These are phyloP conservation scores for Eupristina koningsbergeri DNA, from an alignment of 1,140 invertebrate genomes.

Conservation along the genomic window DNA sequence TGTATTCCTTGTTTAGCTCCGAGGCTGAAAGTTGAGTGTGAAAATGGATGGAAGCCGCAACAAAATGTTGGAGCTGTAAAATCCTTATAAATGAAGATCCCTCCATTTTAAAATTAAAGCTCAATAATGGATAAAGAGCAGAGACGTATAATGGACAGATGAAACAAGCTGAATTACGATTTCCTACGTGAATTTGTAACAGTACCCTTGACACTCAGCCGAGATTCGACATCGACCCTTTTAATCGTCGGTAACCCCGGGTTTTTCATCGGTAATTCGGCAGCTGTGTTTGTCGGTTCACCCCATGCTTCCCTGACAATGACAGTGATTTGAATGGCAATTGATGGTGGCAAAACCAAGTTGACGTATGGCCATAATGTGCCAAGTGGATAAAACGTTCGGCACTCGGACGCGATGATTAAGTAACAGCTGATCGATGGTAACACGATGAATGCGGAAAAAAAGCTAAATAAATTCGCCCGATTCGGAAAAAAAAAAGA, in stretches of 20 bases:
- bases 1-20: no score
- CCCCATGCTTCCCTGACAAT: conserved; percentile 24
- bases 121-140: neutral
- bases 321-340: conserved; percentile 65
- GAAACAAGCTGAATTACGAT: neutral
- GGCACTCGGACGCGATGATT: conserved; percentile 54
- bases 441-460: conserved; percentile 36
- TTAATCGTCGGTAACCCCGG: neutral
- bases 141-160: neutral
- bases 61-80: no score
- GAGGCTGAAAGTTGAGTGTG: no score
- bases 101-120: neutral
- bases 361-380: conserved; percentile 66
- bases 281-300: neutral
- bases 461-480: neutral
- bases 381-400: conserved; percentile 55
- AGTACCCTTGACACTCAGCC: neutral
- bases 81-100: no score
- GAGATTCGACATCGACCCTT: neutral
- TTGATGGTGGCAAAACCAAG: conserved; percentile 65
- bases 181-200: neutral
- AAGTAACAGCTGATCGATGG: conserved; percentile 61
- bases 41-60: no score
- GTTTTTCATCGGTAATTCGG: neutral
- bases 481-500: neutral